Evolutionary conservation across 2,888 invertebrate species (phyloP), one percentile per base, ranked within the genome.

Genomic region (Drosophila atripex): DNA sequence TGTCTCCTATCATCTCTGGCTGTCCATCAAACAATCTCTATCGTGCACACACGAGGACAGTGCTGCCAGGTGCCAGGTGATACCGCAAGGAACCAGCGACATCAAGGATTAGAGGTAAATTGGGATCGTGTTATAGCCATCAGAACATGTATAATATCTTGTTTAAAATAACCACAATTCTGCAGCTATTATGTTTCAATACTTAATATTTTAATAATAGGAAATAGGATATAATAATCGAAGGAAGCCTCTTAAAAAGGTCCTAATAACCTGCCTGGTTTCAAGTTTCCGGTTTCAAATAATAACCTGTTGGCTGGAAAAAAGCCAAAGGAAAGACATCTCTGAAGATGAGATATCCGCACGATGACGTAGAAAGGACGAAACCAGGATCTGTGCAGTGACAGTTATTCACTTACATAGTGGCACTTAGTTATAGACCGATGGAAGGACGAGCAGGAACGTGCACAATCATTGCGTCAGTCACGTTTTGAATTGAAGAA

Each of bases 401-500:
- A 71, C 71, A 71, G 72, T 73, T 71, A 75, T 75, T 78, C 79
- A 78, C 78, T 83, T 83, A 76, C 71, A 86, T 86, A 82, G 86
- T 76, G 84, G 55, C 80, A 83, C 86, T 86, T 86, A 78, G 83
- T 84, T 80, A 83, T 73, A 71, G 77, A 53, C 21, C 32, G 14
- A 38, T 76, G 63, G 55, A 54, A 65, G 64, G 57, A 46, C 43
- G 47, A 53, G 63, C 23, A 35, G 45, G 52, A 71, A 76, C 76
- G 78, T 82, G 79, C 76, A 79, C 82, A 82, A 71, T 76, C 80
- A 86, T 76, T 77, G 80, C 86, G 73, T 75, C 73, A 83, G 88
- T 88, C 88, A 88, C 88, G 88, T 88, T 83, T 77, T 78, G 79
- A 78, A 88, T 88, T 88, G 88, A 78, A 77, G 76, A 76, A 86